Conservation (phyloP, 2,797 vertebrate species). For the Dermochelys coriacea region DNA sequence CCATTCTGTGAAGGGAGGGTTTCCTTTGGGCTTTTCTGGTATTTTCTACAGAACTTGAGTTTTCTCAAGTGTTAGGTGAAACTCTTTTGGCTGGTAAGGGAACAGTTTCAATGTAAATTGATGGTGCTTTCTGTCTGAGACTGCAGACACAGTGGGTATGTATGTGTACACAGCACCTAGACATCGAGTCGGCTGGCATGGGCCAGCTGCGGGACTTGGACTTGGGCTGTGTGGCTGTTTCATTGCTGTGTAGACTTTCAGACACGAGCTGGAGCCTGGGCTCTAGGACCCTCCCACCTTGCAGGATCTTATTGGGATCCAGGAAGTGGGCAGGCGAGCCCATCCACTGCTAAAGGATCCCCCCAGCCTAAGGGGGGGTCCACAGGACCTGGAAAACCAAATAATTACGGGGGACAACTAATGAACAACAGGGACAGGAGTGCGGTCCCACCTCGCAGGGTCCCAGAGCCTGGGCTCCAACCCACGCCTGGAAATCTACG, state of each 20-base stretch:
- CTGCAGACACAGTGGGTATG: neutral
- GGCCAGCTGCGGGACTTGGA: neutral
- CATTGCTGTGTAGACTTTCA: neutral
- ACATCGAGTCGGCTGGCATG: neutral
- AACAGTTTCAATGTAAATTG: neutral
- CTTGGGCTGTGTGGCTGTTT: neutral
- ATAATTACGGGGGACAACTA: no score
- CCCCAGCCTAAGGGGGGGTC: no score
- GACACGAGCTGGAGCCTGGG: neutral
- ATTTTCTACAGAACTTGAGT: neutral
- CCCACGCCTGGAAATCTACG: neutral
- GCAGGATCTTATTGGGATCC: no score
- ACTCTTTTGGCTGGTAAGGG: neutral
- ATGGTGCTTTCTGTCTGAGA: neutral
- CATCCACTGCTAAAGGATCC: no score
- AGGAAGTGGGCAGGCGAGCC: no score
- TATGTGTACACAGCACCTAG: neutral
- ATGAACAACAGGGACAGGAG: no score
- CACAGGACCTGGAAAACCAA: no score
- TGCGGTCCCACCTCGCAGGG: neutral
- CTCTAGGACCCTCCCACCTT: neutral
- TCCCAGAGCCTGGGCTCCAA: neutral
- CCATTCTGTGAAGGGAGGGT: neutral
- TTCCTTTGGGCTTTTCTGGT: neutral
- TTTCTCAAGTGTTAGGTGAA: neutral